Percentiles rank a stretch among this genome's conserved stretches.
These are phyloP conservation scores for Aulostomus chinensis DNA, from an alignment of 2,797 vertebrate genomes.

Conservation along the genomic window DNA sequence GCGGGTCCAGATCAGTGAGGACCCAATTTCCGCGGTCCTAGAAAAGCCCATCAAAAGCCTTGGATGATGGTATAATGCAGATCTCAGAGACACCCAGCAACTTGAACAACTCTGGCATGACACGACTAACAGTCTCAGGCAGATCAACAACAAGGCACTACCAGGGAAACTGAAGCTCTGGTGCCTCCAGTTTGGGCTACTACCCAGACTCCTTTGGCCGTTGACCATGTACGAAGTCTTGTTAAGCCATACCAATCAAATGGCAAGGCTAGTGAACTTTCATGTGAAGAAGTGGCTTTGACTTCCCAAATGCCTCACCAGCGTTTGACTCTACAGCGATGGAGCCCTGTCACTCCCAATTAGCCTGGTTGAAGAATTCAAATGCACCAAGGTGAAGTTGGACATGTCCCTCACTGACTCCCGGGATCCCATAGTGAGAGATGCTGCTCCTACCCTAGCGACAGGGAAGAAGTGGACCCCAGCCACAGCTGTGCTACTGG, in stretches of 20 bases:
- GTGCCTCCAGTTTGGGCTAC: slow-evolving; percentile 10
- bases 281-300: slow-evolving; percentile 5
- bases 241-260: background rate
- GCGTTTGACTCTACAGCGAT: background rate
- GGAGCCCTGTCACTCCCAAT: background rate
- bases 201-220: slow-evolving; percentile 7
- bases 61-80: background rate
- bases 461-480: slow-evolving; percentile 2
- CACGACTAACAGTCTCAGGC: background rate
- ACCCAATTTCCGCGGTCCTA: background rate
- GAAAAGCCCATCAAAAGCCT: background rate
- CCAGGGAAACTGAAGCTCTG: slow-evolving; percentile 16
- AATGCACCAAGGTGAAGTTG: background rate
- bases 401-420: slow-evolving; percentile 7
- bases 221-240: background rate
- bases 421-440: background rate
- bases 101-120: too few species aligned
- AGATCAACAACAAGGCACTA: slow-evolving; percentile 4
- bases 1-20: background rate
- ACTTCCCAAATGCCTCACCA: background rate
- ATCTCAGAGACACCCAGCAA: background rate
- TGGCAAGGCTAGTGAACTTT: slow-evolving; percentile 10
- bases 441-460: background rate
- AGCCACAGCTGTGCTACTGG: background rate
- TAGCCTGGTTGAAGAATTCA: background rate